Base-by-base conservation (phyloP, 2,113 vertebrate genomes). In the Urocitellus parryii region DNA sequence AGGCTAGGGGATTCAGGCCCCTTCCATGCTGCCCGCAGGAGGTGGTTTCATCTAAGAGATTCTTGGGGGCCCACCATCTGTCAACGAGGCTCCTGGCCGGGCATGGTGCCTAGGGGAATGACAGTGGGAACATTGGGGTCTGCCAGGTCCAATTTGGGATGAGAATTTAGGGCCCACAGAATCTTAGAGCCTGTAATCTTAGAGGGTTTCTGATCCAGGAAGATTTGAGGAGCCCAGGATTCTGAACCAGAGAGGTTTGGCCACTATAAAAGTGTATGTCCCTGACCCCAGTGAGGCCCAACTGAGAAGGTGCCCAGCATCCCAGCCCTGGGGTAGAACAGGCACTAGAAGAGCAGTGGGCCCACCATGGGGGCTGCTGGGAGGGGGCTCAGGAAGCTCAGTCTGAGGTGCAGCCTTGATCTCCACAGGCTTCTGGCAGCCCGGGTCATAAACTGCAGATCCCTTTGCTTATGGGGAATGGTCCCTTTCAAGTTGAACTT, bases 401-500 rank as follows among this genome's bases (percentile, higher is more conserved):
- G 77, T 68, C 94, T 58, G 51, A 58, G 58, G 77, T 32, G 34
- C 48, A 39, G 73, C 84, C 93, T 92, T 94, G 90, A 92, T 96
- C 86, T 94, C 77, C 25, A 25, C 78, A 78, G 92, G 96, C 72
- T 56, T 29, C 81, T 92, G 72, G 84, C 27, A 81, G 51, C 22
- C 61, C 0, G 0, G 74, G 87, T 58, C 92, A 68, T 95, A 96
- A 96, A 96, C 82, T 0, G 8, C 80, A 89, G 45, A 70, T 73
- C 85, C 16, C 25, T 76, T 12, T 67, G 80, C 67, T 91, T 76
- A 68, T 70, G 85, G 90, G 58, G 89, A 94, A n/a, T 79, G 82
- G 68, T 96, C 88, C 88, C 90, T 98, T 97, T 96, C 90, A 96
- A 97, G 95, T 70, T 87, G 95, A 84, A 74, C 84, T 92, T 96